These are phyloP conservation scores for Gymnarchus niloticus DNA, from an alignment of 2,113 vertebrate genomes.

Conservation along the genomic window DNA sequence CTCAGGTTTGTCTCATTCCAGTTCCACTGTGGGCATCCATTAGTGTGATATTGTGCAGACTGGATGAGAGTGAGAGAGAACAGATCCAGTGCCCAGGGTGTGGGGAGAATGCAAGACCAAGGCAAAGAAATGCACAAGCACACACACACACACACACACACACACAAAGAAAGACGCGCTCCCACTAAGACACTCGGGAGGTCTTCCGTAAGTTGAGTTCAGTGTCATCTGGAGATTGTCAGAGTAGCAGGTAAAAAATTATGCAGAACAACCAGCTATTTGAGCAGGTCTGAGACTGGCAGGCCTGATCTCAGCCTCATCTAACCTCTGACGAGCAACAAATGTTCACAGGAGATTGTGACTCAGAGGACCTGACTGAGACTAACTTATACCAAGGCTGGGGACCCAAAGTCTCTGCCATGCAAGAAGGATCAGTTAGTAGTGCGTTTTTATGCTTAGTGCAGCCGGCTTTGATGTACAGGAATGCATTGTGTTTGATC, in stretches of 20 bases:
- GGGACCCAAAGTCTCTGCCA: neutral
- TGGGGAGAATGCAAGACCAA: neutral
- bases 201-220: neutral
- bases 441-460: neutral
- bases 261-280: neutral
- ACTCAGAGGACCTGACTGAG: neutral
- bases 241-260: neutral
- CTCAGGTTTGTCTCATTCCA: constrained; percentile 40
- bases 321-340: neutral
- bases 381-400: neutral
- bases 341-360: neutral
- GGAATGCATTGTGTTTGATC: constrained; percentile 64
- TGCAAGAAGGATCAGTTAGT: neutral
- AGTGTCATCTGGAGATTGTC: constrained; percentile 5
- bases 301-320: neutral
- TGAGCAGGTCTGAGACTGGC: neutral
- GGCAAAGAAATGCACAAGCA: constrained; percentile 20
- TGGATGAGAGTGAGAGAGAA: constrained; percentile 61
- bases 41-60: constrained; percentile 71
- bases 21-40: constrained; percentile 52
- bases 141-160: constrained; percentile 40
- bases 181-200: neutral
- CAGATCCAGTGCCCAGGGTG: constrained; percentile 42
- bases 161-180: constrained; percentile 35
- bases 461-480: constrained; percentile 21